Percentiles rank a stretch among this genome's conserved stretches.
Evolutionary conservation across 1,140 invertebrate genomes (phyloP).

Genomic region (Brachionus plicatilis): DNA sequence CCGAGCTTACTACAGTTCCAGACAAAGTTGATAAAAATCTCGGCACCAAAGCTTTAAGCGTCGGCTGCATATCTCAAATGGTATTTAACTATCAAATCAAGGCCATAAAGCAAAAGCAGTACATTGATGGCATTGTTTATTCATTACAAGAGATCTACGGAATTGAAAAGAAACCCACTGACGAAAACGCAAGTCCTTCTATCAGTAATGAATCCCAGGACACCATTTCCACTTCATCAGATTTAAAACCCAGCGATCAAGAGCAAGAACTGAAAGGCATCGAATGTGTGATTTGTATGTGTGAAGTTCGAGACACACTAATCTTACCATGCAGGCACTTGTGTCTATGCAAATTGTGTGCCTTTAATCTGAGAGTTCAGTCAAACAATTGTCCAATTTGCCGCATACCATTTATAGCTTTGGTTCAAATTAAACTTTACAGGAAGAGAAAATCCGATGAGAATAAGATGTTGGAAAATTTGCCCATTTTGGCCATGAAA

Average conservation of each 20-base stretch:
- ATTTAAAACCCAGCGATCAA: conserved; percentile 57
- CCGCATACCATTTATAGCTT: conserved; percentile 86
- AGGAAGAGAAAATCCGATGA: conserved; percentile 62
- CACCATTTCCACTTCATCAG: neutral
- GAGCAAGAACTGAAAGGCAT: conserved; percentile 89
- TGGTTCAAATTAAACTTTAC: conserved; percentile 88
- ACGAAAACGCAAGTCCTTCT: neutral
- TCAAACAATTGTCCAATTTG: conserved; percentile 98
- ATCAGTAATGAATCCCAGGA: neutral
- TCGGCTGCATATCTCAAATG: conserved; percentile 46
- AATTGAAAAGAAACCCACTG: conserved; percentile 82
- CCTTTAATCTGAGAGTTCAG: conserved; percentile 78
- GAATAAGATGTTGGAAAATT: neutral
- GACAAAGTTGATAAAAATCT: neutral
- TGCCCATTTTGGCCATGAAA: conserved; percentile 1
- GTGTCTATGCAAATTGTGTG: conserved; percentile 92
- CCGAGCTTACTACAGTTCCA: neutral
- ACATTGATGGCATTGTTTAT: conserved; percentile 93
- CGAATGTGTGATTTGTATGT: conserved; percentile 99
- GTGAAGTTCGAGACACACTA: conserved; percentile 88
- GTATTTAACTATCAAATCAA: conserved; percentile 87
- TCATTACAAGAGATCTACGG: conserved; percentile 98
- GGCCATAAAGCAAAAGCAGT: conserved; percentile 94
- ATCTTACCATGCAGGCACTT: conserved; percentile 96
- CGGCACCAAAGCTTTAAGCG: neutral